phyloP scores from a whole-genome alignment of 2,888 invertebrate genomes.

The Mythimna pallens region DNA sequence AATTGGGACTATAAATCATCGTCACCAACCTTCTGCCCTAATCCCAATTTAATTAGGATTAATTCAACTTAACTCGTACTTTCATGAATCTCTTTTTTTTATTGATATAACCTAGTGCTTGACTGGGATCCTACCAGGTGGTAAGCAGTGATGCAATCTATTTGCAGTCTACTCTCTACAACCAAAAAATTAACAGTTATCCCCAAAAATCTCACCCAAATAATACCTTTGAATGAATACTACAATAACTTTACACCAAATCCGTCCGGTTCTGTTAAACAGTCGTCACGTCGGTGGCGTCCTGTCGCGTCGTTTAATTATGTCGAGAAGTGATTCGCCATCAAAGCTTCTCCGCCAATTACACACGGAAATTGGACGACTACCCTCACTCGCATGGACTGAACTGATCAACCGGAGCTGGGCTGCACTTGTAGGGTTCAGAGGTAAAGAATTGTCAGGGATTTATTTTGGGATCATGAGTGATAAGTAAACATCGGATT shows the following conservation, averaged over 20 bases:
- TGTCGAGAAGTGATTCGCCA: conserved; percentile 76
- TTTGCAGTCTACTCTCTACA: too few relatives aligned
- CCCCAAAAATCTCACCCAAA: neutral
- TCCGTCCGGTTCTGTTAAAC: conserved; percentile 20
- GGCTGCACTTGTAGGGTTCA: conserved; percentile 34
- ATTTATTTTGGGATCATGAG: neutral
- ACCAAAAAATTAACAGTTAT: neutral
- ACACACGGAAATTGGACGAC: conserved; percentile 76
- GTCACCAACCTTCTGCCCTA: too few relatives aligned
- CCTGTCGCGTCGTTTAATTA: conserved; percentile 73
- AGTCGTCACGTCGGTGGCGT: conserved; percentile 20
- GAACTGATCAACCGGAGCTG: conserved; percentile 34
- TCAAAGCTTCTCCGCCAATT: conserved; percentile 73
- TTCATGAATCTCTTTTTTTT: too few relatives aligned
- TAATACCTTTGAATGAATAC: neutral
- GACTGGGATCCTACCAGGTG: too few relatives aligned
- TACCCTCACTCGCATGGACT: conserved; percentile 10
- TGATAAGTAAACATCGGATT: neutral
- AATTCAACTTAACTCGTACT: too few relatives aligned
- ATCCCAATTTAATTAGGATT: too few relatives aligned
- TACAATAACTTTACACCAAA: neutral
- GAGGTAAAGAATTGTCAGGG: neutral
- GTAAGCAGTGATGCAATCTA: too few relatives aligned
- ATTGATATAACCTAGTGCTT: too few relatives aligned
- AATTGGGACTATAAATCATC: too few relatives aligned